A percentile compares a stretch with the other conserved stretches of the same genome.
These are phyloP conservation scores for Proterorhinus semilunaris DNA, from an alignment of 2,113 vertebrate species.

Conservation along the genomic window DNA sequence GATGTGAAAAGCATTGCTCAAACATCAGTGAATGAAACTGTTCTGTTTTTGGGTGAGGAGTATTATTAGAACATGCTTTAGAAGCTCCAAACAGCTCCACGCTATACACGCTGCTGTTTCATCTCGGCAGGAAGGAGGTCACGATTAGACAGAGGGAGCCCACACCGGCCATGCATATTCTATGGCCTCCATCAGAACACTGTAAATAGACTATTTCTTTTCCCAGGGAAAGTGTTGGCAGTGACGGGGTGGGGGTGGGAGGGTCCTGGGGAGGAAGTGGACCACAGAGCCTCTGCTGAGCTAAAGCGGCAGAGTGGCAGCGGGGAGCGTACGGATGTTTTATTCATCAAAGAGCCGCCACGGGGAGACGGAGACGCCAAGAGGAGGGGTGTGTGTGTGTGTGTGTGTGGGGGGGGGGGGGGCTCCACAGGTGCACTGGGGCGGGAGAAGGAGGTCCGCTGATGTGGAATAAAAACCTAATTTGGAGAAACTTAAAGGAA, in stretches of 20 bases:
- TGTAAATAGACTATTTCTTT: background rate
- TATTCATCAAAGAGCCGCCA: conserved; percentile 56
- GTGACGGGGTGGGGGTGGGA: background rate
- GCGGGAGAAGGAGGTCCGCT: background rate
- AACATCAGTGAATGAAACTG: no score
- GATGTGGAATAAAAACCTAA: no score
- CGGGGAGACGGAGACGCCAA: conserved; percentile 4
- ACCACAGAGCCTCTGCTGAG: background rate
- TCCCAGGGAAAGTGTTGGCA: background rate
- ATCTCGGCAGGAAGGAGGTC: background rate
- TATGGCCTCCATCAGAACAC: background rate
- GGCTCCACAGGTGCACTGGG: background rate
- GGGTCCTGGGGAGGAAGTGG: background rate
- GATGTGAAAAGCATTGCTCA: no score
- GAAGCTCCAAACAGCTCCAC: no score
- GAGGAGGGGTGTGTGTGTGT: no score
- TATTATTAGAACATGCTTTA: no score
- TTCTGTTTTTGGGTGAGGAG: no score
- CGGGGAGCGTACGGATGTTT: conserved; percentile 57
- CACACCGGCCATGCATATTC: background rate
- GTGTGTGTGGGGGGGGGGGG: no score
- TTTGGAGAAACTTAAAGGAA: no score
- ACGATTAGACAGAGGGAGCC: no score
- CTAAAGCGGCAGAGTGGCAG: conserved; percentile 35
- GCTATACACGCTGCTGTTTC: background rate